A percentile compares a stretch with the other conserved stretches of the same genome.
Conservation (phyloP, 2,113 vertebrate species). For the Hoplias malabaricus region DNA sequence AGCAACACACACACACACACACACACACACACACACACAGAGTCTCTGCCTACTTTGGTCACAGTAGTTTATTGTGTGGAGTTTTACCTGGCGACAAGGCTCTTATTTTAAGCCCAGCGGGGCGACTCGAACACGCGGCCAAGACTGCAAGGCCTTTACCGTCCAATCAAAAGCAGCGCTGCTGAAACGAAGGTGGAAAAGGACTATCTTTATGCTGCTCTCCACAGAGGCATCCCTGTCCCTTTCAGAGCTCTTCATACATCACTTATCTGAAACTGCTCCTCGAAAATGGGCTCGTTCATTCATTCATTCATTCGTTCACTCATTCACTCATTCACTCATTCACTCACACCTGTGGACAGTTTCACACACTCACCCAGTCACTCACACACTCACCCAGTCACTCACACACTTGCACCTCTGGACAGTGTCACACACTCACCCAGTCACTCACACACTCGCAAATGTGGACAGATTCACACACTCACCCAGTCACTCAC, state of each 20-base stretch:
- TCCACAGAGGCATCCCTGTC: constrained; percentile 41
- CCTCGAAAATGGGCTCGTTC: no score
- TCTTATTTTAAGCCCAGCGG: constrained; percentile 44
- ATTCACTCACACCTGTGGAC: no score
- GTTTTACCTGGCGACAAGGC: constrained; percentile 42
- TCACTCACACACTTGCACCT: no score
- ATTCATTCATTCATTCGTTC: no score
- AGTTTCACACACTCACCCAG: no score
- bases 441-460: no score
- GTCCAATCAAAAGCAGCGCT: constrained; percentile 27
- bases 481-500: no score
- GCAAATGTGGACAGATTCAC: no score
- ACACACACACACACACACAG: constrained; percentile 24
- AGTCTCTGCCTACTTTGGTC: constrained; percentile 45
- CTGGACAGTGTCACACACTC: no score
- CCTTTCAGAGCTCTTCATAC: not conserved
- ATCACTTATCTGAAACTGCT: not conserved
- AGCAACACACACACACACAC: constrained; percentile 26
- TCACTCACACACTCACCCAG: no score
- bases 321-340: no score
- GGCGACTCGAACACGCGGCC: constrained; percentile 40
- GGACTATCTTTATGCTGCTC: constrained; percentile 31
- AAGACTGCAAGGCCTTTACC: constrained; percentile 47
- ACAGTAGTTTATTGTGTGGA: constrained; percentile 49
- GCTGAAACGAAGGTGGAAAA: constrained; percentile 23